Evolutionary conservation across 2,888 invertebrate species (phyloP), one percentile per base, ranked within the genome.

Genomic region (Perithous albicinctus): DNA sequence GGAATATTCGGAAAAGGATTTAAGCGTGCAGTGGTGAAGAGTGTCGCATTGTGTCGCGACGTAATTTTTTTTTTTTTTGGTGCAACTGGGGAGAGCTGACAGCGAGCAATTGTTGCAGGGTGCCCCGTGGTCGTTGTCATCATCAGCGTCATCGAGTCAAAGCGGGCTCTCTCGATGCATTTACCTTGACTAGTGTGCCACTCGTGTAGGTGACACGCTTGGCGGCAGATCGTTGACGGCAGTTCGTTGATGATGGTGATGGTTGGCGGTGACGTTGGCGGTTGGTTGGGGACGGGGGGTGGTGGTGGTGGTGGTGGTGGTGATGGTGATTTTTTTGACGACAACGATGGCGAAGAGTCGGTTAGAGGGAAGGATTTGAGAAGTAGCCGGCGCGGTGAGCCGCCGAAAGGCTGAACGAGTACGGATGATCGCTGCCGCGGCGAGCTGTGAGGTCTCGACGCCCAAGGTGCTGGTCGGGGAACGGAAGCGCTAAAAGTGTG

Each of bases 391-490:
- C 97, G 88, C 95, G 94, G 91, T 96, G 96, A 86, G 95, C 95
- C 85, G 94, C 93, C 91, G 95, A 95, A 83, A 96, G 95, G 93
- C 95, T 96, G 90, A 95, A 95, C 89, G 97, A 95, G 87, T 95
- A 95, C 90, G 97, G 95, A 91, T 94, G 94, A 86, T 93, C 92
- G 87, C 93, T 93, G 79, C 93, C 93, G 86, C 94, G 94, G 87
- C 93, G 94, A 80, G 93, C 94, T 89, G 93, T 94, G 87, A 95
- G 94, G 94, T 98, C 97, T 85, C 98, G 95, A 91, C 97, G 94
- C 88, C 97, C 98, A 90, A 98, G 96, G 93, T 97, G 97, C 94
- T 98, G 97, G 94, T 98, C 98, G 90, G 97, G 97, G 94, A 98
- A 98, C 87, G 98, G 98, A 91, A 98, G 95, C 87, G 98, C 98